These are phyloP conservation scores for Epinephelus moara DNA, from an alignment of 2,113 vertebrate genomes.

Conservation along the genomic window DNA sequence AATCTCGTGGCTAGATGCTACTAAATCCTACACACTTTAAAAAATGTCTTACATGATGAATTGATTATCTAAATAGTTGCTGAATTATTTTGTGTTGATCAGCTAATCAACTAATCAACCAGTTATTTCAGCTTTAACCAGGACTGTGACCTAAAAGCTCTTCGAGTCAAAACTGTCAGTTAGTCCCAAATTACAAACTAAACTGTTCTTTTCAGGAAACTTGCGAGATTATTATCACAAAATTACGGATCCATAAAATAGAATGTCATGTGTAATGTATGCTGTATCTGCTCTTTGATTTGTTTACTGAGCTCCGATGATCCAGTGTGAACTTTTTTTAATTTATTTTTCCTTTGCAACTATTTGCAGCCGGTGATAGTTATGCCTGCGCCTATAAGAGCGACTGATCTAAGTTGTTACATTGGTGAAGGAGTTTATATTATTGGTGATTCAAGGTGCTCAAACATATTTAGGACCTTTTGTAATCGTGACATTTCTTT, in stretches of 20 bases:
- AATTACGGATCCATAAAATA: neutral
- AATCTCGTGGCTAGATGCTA: too few relatives aligned
- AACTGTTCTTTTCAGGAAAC: neutral
- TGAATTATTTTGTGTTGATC: neutral
- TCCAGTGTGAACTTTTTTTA: conserved; percentile 22
- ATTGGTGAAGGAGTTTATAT: conserved; percentile 37
- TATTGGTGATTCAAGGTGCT: conserved; percentile 51
- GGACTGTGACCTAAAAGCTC: neutral
- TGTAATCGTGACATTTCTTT: conserved; percentile 21
- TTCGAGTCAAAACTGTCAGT: too few relatives aligned
- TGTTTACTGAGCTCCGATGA: conserved; percentile 11
- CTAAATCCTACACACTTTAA: too few relatives aligned
- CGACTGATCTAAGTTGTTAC: neutral
- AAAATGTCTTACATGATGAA: too few relatives aligned
- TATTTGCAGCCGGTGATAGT: neutral
- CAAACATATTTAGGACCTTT: conserved; percentile 6
- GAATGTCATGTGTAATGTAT: neutral
- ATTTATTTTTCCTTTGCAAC: conserved; percentile 6
- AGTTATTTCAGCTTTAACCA: neutral
- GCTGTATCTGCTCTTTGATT: conserved; percentile 22
- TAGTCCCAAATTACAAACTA: neutral
- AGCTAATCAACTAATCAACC: neutral
- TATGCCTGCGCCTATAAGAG: conserved; percentile 35
- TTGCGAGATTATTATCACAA: neutral
- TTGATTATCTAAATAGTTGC: neutral